phyloP scores from a whole-genome alignment of 1,140 invertebrate species.

The Delia radicum region DNA sequence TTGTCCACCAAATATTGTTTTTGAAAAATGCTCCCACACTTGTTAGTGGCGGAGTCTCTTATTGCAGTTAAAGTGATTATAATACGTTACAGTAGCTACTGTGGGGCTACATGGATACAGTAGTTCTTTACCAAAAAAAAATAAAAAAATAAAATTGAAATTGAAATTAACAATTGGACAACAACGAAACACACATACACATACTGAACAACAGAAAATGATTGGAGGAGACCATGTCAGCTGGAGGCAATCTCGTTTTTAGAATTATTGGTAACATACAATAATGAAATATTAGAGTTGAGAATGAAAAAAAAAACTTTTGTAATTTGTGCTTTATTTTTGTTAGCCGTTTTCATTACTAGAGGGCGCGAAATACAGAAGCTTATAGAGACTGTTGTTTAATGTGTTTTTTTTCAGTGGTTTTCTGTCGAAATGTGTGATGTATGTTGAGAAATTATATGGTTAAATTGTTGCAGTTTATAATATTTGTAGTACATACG shows the following conservation, averaged over 20 bases:
- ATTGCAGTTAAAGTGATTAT: not conserved
- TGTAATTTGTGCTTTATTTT: not conserved
- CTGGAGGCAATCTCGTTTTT: slow-evolving; percentile 21
- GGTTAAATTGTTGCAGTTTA: not conserved
- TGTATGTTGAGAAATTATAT: not conserved
- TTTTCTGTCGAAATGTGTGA: not conserved
- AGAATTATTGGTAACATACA: slow-evolving; percentile 19
- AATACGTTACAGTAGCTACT: not conserved
- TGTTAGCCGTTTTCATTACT: not conserved
- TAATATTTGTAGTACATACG: not conserved
- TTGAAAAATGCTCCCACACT: slow-evolving; percentile 14
- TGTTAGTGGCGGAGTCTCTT: not conserved
- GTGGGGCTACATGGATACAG: not conserved
- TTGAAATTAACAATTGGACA: not conserved
- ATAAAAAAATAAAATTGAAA: not conserved
- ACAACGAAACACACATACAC: not conserved
- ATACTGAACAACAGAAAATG: not conserved
- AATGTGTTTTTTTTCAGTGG: no score
- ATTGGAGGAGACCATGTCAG: slow-evolving; percentile 17
- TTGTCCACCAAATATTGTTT: not conserved
- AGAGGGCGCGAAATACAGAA: slow-evolving; percentile 3
- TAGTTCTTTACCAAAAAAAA: not conserved
- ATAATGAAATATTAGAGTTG: not conserved
- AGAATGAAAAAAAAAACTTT: not conserved
- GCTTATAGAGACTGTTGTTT: not conserved